Evolutionary conservation across 2,888 invertebrate genomes (phyloP), one percentile per base, ranked within the genome.

Genomic region (Panopea generosa): DNA sequence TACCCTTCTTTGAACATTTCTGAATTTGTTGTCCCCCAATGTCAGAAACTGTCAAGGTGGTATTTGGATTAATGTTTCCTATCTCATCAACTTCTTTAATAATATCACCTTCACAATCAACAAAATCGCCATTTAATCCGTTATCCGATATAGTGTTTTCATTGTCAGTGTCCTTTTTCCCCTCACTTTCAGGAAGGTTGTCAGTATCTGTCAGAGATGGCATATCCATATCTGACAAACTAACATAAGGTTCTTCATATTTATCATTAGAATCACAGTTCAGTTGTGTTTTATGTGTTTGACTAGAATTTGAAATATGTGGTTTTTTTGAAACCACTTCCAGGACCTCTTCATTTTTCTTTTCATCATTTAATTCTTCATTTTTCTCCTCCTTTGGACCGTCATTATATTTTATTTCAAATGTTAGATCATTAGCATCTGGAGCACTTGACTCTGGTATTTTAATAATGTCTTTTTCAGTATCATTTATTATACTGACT

Each of bases 71-170:
- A 4, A 7, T 4, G 4, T 33, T 55, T 47, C 29, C 55, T 27
- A 45, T 20, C 16, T 14, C 18, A 40, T 14, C 9, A 9, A 33
- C 33, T 49, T 47, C 4, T 14, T 26, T 49, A 49, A 22, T 24
- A 57, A 38, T 53, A 45, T 55, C 43, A 53, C 22, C 14, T 29
- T 11, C n/a, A 40, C 77, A 67, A 49, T 68, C 77, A 47, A 68
- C 63, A 63, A 38, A 68, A 27, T 62, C 65, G 47, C 52, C 63
- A 59, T 71, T 68, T 20, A 59, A 3, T 20, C 47, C 60, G 22
- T n/a, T 29, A 11, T 74, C 62, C 16, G 33, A 33, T 33, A 7
- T 33, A 7, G 33, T 33, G 33, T 24, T 20, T 18, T 50, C 50
- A 20, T 11, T 24, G 1, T 9, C 22, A 3, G n/a, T 11, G 20